A percentile compares a stretch with the other conserved stretches of the same genome.
Evolutionary conservation across 1,140 invertebrate genomes (phyloP).

Genomic region (Mycetomoellerius zeteki): DNA sequence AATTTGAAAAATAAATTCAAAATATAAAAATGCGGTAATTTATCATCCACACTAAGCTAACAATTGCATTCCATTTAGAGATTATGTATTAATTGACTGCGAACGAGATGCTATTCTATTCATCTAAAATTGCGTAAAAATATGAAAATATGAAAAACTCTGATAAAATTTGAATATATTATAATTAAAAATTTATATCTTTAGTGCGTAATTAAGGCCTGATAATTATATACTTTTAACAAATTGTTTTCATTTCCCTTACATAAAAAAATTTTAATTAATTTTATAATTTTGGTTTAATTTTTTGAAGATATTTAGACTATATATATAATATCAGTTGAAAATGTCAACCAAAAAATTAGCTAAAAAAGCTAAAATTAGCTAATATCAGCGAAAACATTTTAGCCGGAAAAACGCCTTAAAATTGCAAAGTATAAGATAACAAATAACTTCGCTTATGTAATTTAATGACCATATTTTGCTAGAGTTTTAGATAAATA

Average conservation of each 20-base stretch:
- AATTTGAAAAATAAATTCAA: conserved; percentile 16
- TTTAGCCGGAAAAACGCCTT: no score
- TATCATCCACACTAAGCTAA: background rate
- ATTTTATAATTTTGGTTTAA: background rate
- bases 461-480: no score
- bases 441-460: no score
- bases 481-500: no score
- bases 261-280: background rate
- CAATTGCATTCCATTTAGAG: background rate
- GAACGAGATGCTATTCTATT: background rate
- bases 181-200: background rate
- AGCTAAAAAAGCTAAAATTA: no score
- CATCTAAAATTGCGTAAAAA: background rate
- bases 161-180: background rate
- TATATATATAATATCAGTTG: no score
- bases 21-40: background rate
- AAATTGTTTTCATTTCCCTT: background rate
- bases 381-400: no score
- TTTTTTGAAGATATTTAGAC: background rate
- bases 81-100: background rate
- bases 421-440: no score
- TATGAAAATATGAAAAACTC: background rate
- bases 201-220: background rate
- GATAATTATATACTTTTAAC: background rate
- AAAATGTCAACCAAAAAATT: no score